Base-by-base conservation (phyloP, 2,797 vertebrate species). In the Crenuchus spilurus region DNA sequence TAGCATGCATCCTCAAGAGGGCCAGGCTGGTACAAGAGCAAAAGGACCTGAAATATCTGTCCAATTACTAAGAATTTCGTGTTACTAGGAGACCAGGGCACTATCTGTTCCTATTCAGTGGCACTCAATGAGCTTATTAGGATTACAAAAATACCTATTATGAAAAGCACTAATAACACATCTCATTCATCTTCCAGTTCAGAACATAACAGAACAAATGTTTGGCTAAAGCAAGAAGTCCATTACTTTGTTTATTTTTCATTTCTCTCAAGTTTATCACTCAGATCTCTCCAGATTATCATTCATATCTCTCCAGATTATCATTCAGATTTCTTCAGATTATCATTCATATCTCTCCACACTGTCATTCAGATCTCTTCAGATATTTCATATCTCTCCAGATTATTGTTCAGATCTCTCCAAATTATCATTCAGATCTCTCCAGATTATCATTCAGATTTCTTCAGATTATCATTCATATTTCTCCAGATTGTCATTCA, bases 21-120 rank as follows among this genome's bases (percentile, higher is more conserved):
- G 70, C 55, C 67, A 57, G 46, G 41, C 37, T 64, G 58, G 44
- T 35, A 58, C 49, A 42, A 64, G 57, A 70, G 37, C 35, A 70
- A 35, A 46, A 33, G 58, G 54, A 69, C 39, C 42, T 52, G 22
- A 73, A 42, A 64, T 68, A 58, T 65, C 52, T 49, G 52, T 39
- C 42, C 61, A 71, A 42, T 66, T 73, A 14, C 58, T 37, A 73
- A 69, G 37, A 74, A 64, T 64, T 70, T 46, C 63, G 55, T 63
- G 39, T 57, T 63, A 77, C 70, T 77, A 63, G 70, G 64, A 28
- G 48, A 73, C 55, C 35, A 44, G 61, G 71, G 26, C 62, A 74
- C 31, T 73, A 48, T 74, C 48, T 37, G 55, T 67, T 65, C 13
- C 14, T 71, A 42, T 68, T 51, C 48, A 20, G 2, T 42, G 49